phyloP scores from a whole-genome alignment of 2,113 vertebrate species.

The Benitochromis conjunctus region DNA sequence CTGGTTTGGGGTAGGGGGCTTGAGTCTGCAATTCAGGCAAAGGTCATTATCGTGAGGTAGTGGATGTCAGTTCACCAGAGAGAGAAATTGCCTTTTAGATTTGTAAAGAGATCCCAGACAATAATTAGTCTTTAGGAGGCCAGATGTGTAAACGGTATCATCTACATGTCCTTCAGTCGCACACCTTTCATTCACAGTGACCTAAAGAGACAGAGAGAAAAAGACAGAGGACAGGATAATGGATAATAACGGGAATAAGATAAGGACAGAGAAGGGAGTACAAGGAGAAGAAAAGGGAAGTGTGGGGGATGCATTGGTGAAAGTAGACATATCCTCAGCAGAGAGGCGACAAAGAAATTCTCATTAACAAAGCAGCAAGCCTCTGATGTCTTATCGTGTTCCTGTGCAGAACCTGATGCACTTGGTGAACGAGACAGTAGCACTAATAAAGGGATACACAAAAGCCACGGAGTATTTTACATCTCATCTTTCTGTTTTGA shows the following conservation, averaged over 20 bases:
- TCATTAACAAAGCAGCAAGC: constrained; percentile 59
- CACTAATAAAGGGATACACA: neutral
- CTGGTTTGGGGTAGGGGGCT: neutral
- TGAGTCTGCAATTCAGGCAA: constrained; percentile 1
- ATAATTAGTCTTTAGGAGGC: neutral
- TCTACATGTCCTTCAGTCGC: constrained; percentile 15
- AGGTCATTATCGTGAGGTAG: constrained; percentile 30
- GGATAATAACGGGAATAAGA: neutral
- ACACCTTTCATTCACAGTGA: constrained; percentile 15
- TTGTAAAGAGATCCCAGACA: neutral
- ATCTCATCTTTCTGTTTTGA: neutral
- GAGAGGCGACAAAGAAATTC: constrained; percentile 35
- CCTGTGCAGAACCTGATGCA: constrained; percentile 20
- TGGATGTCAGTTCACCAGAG: constrained; percentile 7
- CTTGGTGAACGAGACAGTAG: constrained; percentile 32
- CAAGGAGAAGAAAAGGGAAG: constrained; percentile 11
- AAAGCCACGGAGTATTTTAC: neutral
- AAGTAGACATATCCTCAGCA: constrained; percentile 52
- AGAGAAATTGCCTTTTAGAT: neutral
- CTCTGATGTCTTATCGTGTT: constrained; percentile 46
- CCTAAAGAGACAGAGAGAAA: constrained; percentile 41
- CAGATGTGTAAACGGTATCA: neutral
- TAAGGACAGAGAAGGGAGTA: neutral
- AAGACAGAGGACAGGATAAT: neutral
- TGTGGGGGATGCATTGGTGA: constrained; percentile 39